Conservation (phyloP, 2,797 vertebrate species). For the Brachymystax lenok region DNA sequence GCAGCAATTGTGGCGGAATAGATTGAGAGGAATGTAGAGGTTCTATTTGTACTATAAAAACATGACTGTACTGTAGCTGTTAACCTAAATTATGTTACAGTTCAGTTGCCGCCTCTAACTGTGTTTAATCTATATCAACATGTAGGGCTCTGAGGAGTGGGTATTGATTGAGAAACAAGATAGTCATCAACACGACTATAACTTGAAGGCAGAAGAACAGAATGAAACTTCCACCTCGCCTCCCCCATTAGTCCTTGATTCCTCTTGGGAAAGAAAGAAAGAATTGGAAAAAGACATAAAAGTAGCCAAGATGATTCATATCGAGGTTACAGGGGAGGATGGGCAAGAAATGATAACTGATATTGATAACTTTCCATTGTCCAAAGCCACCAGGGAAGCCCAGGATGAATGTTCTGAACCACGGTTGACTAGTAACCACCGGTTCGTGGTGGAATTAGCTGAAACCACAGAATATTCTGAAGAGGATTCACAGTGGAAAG, state of each 20-base stretch:
- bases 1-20: neutral
- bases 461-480: constrained; percentile 55
- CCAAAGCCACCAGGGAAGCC: constrained; percentile 51
- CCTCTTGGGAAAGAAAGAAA: constrained; percentile 64
- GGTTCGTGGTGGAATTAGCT: constrained; percentile 56
- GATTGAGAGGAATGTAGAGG: constrained; percentile 39
- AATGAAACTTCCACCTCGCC: constrained; percentile 55
- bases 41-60: constrained; percentile 30
- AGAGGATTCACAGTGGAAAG: constrained; percentile 62
- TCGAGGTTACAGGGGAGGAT: constrained; percentile 71
- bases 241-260: constrained; percentile 51
- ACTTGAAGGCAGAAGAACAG: constrained; percentile 74
- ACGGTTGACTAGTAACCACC: constrained; percentile 42
- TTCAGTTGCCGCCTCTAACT: constrained; percentile 82
- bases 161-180: constrained; percentile 98
- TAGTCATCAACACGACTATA: constrained; percentile 77
- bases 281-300: constrained; percentile 65
- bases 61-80: constrained; percentile 42
- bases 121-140: constrained; percentile 95
- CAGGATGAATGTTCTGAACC: constrained; percentile 49
- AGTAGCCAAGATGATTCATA: constrained; percentile 67
- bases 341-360: constrained; percentile 72
- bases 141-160: constrained; percentile 98
- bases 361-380: constrained; percentile 68
- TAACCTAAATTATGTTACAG: constrained; percentile 26